A percentile compares a stretch with the other conserved stretches of the same genome.
Conservation (phyloP, 2,888 invertebrate genomes). For the Sphinx pinastri region DNA sequence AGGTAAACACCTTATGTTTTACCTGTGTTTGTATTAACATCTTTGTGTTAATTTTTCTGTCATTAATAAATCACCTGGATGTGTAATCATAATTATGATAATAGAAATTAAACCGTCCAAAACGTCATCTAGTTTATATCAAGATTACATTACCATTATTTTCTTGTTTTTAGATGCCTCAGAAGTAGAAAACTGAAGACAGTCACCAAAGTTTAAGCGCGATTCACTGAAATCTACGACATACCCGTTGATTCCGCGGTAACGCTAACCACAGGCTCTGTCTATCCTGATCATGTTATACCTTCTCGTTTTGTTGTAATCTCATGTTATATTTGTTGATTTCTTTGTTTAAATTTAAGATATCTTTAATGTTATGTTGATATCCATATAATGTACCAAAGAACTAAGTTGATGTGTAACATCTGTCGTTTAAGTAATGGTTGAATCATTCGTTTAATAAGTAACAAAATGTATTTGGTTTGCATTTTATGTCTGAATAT, state of each 20-base stretch:
- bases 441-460: conserved; percentile 5
- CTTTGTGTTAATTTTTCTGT: not conserved
- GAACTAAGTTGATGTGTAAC: conserved; percentile 29
- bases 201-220: conserved; percentile 72
- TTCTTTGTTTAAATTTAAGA: conserved; percentile 16
- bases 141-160: not conserved
- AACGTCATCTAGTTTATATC: not conserved
- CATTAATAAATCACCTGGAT: too few species aligned
- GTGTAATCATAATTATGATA: too few species aligned
- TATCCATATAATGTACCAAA: conserved; percentile 25
- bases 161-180: conserved; percentile 59
- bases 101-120: too few species aligned
- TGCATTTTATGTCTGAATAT: not conserved
- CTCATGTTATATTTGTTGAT: conserved; percentile 29
- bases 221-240: not conserved
- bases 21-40: not conserved
- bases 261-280: conserved; percentile 35
- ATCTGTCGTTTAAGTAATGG: conserved; percentile 15
- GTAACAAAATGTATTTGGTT: conserved; percentile 12
- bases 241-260: conserved; percentile 26
- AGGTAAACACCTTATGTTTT: conserved; percentile 44
- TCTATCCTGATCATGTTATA: conserved; percentile 24
- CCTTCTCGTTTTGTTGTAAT: conserved; percentile 37
- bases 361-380: conserved; percentile 9
- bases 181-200: conserved; percentile 72